These are phyloP conservation scores for Lochmaea crataegi DNA, from an alignment of 2,888 invertebrate genomes.

Conservation along the genomic window DNA sequence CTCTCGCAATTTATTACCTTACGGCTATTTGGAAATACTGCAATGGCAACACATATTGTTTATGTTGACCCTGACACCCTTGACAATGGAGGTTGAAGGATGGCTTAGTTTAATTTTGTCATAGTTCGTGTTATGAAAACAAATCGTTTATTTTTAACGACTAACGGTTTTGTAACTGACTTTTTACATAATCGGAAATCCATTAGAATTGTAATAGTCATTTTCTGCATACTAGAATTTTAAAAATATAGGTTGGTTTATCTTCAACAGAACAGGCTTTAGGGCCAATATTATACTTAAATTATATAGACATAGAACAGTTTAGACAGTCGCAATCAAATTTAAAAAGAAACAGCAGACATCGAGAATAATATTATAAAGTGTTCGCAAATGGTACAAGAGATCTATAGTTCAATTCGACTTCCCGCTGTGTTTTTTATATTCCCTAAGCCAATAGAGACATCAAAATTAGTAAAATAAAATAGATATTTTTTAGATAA, in stretches of 20 bases:
- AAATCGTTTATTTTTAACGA: constrained; percentile 17
- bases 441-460: too few relatives aligned
- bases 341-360: too few relatives aligned
- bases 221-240: constrained; percentile 26
- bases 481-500: too few relatives aligned
- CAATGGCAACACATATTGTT: constrained; percentile 11
- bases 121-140: constrained; percentile 35
- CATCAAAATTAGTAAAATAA: too few relatives aligned
- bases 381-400: too few relatives aligned
- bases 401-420: too few relatives aligned
- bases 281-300: not conserved
- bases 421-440: too few relatives aligned
- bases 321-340: too few relatives aligned
- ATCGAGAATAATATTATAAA: too few relatives aligned
- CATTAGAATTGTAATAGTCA: constrained; percentile 33
- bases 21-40: constrained; percentile 5
- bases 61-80: constrained; percentile 38
- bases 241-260: constrained; percentile 30
- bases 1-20: constrained; percentile 1
- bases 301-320: too few relatives aligned
- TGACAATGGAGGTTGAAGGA: constrained; percentile 38
- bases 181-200: constrained; percentile 40
- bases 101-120: constrained; percentile 31
- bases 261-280: constrained; percentile 13
- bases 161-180: constrained; percentile 36